Percentiles rank a stretch among this genome's conserved stretches.
phyloP scores from a whole-genome alignment of 1,140 invertebrate species.

The Camponotus floridanus region DNA sequence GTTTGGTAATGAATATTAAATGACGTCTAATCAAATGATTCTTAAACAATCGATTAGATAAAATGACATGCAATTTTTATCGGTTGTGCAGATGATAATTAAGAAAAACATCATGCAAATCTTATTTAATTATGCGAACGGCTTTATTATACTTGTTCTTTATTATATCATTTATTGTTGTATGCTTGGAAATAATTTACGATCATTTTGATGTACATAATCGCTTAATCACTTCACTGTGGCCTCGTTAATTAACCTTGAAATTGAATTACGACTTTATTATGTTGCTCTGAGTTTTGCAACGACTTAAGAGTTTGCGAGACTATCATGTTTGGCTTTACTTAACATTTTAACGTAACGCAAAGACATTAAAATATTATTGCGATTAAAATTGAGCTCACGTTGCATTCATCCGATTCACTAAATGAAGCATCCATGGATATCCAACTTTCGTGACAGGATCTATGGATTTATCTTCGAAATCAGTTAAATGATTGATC shows the following conservation, averaged over 20 bases:
- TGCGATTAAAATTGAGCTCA: slow-evolving; percentile 66
- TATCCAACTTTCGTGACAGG: slow-evolving; percentile 89
- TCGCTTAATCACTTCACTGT: background rate
- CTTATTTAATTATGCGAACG: slow-evolving; percentile 23
- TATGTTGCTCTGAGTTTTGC: slow-evolving; percentile 11
- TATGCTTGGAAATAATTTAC: slow-evolving; percentile 3
- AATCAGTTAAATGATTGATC: slow-evolving; percentile 88
- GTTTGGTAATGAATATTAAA: background rate
- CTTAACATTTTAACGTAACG: background rate
- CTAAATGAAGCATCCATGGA: slow-evolving; percentile 86
- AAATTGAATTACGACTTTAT: slow-evolving; percentile 13
- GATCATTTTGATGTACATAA: slow-evolving; percentile 5
- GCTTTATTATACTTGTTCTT: background rate
- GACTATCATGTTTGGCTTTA: background rate
- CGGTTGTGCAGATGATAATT: background rate
- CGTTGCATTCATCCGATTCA: slow-evolving; percentile 87
- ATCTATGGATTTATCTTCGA: slow-evolving; percentile 88
- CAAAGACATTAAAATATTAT: background rate
- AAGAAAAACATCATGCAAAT: background rate
- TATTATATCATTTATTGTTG: background rate
- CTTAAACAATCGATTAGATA: background rate
- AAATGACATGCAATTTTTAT: background rate
- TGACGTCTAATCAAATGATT: too few species aligned
- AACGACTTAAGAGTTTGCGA: background rate
- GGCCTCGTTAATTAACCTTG: slow-evolving; percentile 25